A percentile compares a stretch with the other conserved stretches of the same genome.
These are phyloP conservation scores for Pogonomyrmex californicus DNA, from an alignment of 1,140 invertebrate species.

Conservation along the genomic window DNA sequence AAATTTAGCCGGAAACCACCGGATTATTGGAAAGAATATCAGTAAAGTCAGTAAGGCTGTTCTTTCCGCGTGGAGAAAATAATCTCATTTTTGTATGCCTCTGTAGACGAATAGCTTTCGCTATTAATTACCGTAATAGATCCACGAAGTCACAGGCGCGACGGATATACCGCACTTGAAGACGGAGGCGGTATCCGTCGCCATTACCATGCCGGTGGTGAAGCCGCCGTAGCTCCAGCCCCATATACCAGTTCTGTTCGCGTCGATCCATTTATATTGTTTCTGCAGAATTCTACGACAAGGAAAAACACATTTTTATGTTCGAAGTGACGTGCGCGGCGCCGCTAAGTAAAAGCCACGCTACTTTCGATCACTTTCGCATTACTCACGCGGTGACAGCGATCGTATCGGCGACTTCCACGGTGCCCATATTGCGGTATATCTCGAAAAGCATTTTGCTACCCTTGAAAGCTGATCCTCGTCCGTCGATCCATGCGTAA, in stretches of 20 bases:
- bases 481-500: slow-evolving; percentile 89
- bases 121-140: slow-evolving; percentile 92
- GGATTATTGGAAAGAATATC: no score
- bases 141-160: slow-evolving; percentile 94
- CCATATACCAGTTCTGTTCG: slow-evolving; percentile 91
- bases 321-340: background rate
- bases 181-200: slow-evolving; percentile 87
- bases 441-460: slow-evolving; percentile 88
- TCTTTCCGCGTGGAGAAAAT: no score
- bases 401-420: slow-evolving; percentile 90
- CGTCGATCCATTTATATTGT: slow-evolving; percentile 90
- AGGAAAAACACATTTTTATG: background rate
- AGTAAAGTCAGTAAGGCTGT: no score
- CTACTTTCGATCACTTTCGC: background rate
- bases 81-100: no score
- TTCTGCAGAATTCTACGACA: slow-evolving; percentile 88
- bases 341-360: background rate
- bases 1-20: no score
- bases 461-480: slow-evolving; percentile 89
- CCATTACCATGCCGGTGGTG: slow-evolving; percentile 83
- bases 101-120: no score
- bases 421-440: slow-evolving; percentile 88
- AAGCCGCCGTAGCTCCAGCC: slow-evolving; percentile 91
- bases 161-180: slow-evolving; percentile 90
- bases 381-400: slow-evolving; percentile 87